Base-by-base conservation (phyloP, 2,113 vertebrate species). In the Otus sunia region DNA sequence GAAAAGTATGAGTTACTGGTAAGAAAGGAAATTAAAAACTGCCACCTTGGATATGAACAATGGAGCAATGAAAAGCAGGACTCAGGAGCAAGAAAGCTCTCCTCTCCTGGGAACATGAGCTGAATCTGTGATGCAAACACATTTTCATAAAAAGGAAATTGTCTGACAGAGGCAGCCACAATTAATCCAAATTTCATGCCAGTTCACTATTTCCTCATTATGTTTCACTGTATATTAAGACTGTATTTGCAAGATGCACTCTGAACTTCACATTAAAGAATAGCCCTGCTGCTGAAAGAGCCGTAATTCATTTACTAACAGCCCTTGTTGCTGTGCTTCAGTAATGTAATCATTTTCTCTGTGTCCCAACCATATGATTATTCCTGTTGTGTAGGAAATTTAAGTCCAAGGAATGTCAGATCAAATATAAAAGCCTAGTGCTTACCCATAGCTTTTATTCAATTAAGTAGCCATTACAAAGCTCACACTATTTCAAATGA, bases 401-500 rank as follows among this genome's bases (percentile, higher is more conserved):
- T 87, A 76, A 73, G 71, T 63, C 92, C 90, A 75, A 68, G 79
- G 74, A 88, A 96, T 91, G 95, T 91, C 95, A 94, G 94, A 75
- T 68, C 86, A 84, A 88, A 84, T 91, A 71, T 41, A 92, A 96
- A 92, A 94, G 80, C 43, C 64, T 73, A 94, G 88, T 85, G 76
- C 75, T 96, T 92, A 79, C 80, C 88, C 83, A 81, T 66, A 80
- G 64, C 69, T 91, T 91, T 75, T 94, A 96, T 88, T 96, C 88
- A 96, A 78, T 97, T 92, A 96, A 85, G 83, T 71, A 89, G 87
- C 96, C 96, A 88, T 96, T 96, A 95, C 82, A 95, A 64, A 94
- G 78, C 88, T 97, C 91, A 92, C 92, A 95, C 86, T 95, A 93
- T 73, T 96, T 92, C 81, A 77, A 81, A 96, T 92, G 26, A 97